Percentiles rank a stretch among this genome's conserved stretches.
Evolutionary conservation across 2,797 vertebrate genomes (phyloP).

Genomic region (Ctenopoma multispine): DNA sequence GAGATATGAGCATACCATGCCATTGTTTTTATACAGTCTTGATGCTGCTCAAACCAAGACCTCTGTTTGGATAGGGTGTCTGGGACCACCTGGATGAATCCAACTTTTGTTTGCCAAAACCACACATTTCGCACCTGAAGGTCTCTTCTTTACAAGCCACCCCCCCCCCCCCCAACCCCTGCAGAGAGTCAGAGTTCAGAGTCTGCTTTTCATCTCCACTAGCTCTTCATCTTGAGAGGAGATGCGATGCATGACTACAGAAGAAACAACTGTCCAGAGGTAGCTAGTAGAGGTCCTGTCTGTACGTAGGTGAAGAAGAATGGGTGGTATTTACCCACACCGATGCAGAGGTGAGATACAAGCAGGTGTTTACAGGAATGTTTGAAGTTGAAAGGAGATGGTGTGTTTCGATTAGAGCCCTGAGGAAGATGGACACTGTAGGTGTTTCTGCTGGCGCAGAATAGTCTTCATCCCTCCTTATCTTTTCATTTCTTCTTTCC

Average conservation of each 20-base stretch:
- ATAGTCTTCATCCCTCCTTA: conserved; percentile 69
- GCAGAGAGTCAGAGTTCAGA: conserved; percentile 57
- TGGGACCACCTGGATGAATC: conserved; percentile 85
- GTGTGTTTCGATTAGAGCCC: conserved; percentile 72
- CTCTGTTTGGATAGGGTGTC: conserved; percentile 80
- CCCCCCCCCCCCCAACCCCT: conserved; percentile 66
- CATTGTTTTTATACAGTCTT: conserved; percentile 77
- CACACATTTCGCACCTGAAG: conserved; percentile 80
- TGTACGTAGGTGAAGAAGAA: conserved; percentile 74
- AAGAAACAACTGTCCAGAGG: conserved; percentile 73
- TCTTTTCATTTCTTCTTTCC: conserved; percentile 74
- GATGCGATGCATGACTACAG: conserved; percentile 76
- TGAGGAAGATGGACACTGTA: conserved; percentile 58
- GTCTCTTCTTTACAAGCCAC: conserved; percentile 66
- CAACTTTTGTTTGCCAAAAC: conserved; percentile 79
- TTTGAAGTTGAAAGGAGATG: conserved; percentile 82
- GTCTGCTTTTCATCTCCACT: conserved; percentile 76
- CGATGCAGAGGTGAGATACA: conserved; percentile 82
- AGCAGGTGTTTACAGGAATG: conserved; percentile 83
- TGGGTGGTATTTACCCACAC: conserved; percentile 79
- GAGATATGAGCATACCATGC: conserved; percentile 67
- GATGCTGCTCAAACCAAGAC: conserved; percentile 69
- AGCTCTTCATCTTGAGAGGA: conserved; percentile 79
- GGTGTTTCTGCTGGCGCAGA: conserved; percentile 73
- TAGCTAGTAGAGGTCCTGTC: conserved; percentile 67